phyloP scores from a whole-genome alignment of 2,888 invertebrate species.

The Hirtodrosophila alboralis region DNA sequence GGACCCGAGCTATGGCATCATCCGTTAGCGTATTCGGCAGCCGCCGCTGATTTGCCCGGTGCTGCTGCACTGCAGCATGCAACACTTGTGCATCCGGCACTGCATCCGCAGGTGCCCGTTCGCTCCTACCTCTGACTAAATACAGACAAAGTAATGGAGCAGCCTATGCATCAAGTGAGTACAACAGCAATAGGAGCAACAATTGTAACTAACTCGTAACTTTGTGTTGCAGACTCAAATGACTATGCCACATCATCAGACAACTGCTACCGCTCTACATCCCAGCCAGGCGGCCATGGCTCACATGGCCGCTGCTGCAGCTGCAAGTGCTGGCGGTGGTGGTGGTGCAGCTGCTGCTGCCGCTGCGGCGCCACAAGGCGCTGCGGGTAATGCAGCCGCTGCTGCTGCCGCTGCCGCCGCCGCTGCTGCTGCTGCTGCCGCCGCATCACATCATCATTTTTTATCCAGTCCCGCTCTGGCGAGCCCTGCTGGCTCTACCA shows the following conservation, averaged over 20 bases:
- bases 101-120: constrained; percentile 98
- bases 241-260: constrained; percentile 85
- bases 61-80: constrained; percentile 92
- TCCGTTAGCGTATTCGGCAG: constrained; percentile 91
- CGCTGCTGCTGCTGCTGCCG: constrained; percentile 64
- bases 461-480: constrained; percentile 96
- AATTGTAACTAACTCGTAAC: background rate
- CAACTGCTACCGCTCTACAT: constrained; percentile 85
- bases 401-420: constrained; percentile 65
- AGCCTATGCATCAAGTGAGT: constrained; percentile 84
- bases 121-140: constrained; percentile 99
- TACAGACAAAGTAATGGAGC: constrained; percentile 86
- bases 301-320: constrained; percentile 85
- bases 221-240: constrained; percentile 84
- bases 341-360: constrained; percentile 83
- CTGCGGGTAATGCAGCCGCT: constrained; percentile 58
- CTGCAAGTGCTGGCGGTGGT: constrained; percentile 58
- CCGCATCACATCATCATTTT: constrained; percentile 90
- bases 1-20: constrained; percentile 98
- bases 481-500: constrained; percentile 90
- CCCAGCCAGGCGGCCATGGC: constrained; percentile 86
- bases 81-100: constrained; percentile 97
- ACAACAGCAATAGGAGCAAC: constrained; percentile 5
- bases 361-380: constrained; percentile 62
- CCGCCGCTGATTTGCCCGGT: constrained; percentile 92